A percentile compares a stretch with the other conserved stretches of the same genome.
Conservation (phyloP, 2,797 vertebrate species). For the Sebastolobus altivelis region DNA sequence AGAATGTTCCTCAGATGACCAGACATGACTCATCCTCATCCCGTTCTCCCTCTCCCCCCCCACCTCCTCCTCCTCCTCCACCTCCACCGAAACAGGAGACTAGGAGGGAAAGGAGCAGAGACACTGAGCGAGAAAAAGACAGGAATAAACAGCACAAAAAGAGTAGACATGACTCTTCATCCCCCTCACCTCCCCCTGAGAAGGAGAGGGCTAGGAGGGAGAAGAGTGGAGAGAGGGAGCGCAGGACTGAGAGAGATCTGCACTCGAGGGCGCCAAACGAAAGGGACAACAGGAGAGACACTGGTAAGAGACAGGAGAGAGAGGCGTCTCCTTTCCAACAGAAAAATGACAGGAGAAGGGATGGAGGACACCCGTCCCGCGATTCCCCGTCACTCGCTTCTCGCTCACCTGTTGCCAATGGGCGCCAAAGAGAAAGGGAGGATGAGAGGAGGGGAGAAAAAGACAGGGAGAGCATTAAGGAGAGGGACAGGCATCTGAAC, state of each 20-base stretch:
- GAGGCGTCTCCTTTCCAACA: slow-evolving; percentile 53
- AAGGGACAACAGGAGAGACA: slow-evolving; percentile 53
- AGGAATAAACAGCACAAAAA: slow-evolving; percentile 57
- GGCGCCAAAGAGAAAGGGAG: slow-evolving; percentile 63
- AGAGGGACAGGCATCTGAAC: slow-evolving; percentile 34
- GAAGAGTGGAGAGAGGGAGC: slow-evolving; percentile 62
- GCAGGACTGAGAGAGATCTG: slow-evolving; percentile 28
- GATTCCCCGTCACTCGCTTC: slow-evolving; percentile 52
- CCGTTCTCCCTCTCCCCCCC: slow-evolving; percentile 52
- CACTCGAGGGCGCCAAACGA: slow-evolving; percentile 24
- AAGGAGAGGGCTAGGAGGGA: slow-evolving; percentile 50
- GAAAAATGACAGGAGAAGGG: slow-evolving; percentile 50
- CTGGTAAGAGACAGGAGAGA: slow-evolving; percentile 39
- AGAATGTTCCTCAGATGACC: slow-evolving; percentile 42
- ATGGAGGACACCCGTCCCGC: slow-evolving; percentile 9
- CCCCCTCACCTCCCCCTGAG: slow-evolving; percentile 61
- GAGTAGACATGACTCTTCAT: slow-evolving; percentile 59
- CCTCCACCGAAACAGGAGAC: slow-evolving; percentile 62
- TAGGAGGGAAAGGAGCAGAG: slow-evolving; percentile 52
- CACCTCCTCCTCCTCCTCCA: slow-evolving; percentile 46
- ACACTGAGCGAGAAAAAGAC: slow-evolving; percentile 51
- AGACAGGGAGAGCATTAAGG: slow-evolving; percentile 25
- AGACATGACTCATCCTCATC: slow-evolving; percentile 73
- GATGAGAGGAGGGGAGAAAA: slow-evolving; percentile 51
- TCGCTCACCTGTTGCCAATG: slow-evolving; percentile 61